These are phyloP conservation scores for Drosophila fuyamai DNA, from an alignment of 1,140 invertebrate genomes.

Conservation along the genomic window DNA sequence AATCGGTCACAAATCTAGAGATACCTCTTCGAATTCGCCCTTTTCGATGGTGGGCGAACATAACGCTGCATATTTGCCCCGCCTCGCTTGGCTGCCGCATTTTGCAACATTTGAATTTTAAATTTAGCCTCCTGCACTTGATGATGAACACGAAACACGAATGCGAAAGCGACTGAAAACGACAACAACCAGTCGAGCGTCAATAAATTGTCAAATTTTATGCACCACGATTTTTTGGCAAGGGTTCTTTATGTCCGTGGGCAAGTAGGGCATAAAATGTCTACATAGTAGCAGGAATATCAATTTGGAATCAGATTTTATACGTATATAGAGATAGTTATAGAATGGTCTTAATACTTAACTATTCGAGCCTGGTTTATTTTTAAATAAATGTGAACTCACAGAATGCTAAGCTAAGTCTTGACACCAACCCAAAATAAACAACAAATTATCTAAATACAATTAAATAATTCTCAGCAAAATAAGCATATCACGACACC, in stretches of 20 bases:
- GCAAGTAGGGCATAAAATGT: slow-evolving; percentile 53
- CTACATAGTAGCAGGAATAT: slow-evolving; percentile 20
- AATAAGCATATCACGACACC: not conserved
- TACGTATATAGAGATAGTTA: slow-evolving; percentile 12
- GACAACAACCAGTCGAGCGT: slow-evolving; percentile 62
- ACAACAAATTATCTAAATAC: not conserved
- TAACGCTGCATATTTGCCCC: slow-evolving; percentile 3
- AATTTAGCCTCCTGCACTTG: slow-evolving; percentile 66
- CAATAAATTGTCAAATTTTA: slow-evolving; percentile 84
- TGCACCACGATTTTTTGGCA: slow-evolving; percentile 76
- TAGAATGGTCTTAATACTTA: not conserved
- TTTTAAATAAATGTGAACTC: too few species aligned
- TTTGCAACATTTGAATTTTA: slow-evolving; percentile 71
- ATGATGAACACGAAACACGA: slow-evolving; percentile 32
- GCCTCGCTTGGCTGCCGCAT: slow-evolving; percentile 38
- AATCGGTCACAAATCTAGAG: slow-evolving; percentile 1
- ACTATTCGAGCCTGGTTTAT: too few species aligned
- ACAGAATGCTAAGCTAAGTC: too few species aligned
- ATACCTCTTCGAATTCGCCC: slow-evolving; percentile 24
- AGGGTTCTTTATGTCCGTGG: slow-evolving; percentile 36
- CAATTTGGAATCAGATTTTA: slow-evolving; percentile 22
- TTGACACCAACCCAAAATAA: not conserved
- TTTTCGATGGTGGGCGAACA: slow-evolving; percentile 31
- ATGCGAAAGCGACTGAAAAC: slow-evolving; percentile 33
- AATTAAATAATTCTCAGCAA: not conserved